phyloP scores from a whole-genome alignment of 2,797 vertebrate genomes.

The Enoplosus armatus region DNA sequence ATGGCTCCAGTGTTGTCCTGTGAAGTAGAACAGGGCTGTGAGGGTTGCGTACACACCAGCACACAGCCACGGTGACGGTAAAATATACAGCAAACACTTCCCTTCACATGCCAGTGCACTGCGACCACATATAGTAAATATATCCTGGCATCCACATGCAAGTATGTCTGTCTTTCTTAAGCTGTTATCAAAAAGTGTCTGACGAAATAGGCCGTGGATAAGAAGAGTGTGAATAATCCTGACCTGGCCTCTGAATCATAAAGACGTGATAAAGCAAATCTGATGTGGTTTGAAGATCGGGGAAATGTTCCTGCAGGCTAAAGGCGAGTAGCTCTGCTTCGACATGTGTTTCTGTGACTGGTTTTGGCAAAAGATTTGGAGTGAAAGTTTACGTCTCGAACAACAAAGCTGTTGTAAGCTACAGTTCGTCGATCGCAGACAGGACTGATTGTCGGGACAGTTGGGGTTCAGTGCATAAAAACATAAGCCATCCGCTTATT shows the following conservation, averaged over 20 bases:
- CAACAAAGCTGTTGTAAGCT: conserved; percentile 63
- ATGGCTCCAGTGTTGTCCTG: conserved; percentile 79
- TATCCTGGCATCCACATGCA: not conserved
- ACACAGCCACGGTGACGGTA: conserved; percentile 23
- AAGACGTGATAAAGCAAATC: conserved; percentile 30
- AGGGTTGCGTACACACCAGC: conserved; percentile 60
- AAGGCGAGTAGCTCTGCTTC: conserved; percentile 12
- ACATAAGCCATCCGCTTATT: conserved; percentile 71
- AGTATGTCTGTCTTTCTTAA: not conserved
- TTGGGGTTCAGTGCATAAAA: conserved; percentile 70
- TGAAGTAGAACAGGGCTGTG: conserved; percentile 60
- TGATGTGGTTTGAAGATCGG: conserved; percentile 25
- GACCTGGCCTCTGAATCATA: conserved; percentile 26
- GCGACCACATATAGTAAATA: conserved; percentile 2
- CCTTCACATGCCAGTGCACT: conserved; percentile 21
- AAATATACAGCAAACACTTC: conserved; percentile 48
- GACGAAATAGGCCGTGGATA: not conserved
- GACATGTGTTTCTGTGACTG: conserved; percentile 43
- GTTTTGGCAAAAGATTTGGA: conserved; percentile 20
- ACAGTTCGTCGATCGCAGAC: conserved; percentile 51
- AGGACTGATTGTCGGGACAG: conserved; percentile 53
- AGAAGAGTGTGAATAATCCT: conserved; percentile 42
- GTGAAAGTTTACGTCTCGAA: conserved; percentile 50
- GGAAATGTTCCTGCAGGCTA: conserved; percentile 26
- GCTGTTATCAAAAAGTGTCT: conserved; percentile 22